Conservation (phyloP, 1,140 invertebrate species). For the Ostrea edulis region DNA sequence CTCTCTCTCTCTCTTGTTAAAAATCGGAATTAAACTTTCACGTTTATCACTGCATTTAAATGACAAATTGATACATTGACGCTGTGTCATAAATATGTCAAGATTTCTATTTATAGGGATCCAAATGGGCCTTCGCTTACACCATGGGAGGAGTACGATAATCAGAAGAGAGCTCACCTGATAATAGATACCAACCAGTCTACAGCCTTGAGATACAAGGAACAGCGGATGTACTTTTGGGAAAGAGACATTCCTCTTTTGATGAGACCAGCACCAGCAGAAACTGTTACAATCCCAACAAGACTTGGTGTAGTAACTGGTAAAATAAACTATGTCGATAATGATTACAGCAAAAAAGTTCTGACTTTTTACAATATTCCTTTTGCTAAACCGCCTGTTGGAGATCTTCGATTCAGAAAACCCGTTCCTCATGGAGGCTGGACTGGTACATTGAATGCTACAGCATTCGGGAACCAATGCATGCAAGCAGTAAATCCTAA, state of each 20-base stretch:
- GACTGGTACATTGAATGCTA: conserved; percentile 25
- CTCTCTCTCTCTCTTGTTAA: too few species aligned
- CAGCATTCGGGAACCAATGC: background rate
- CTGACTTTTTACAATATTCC: conserved; percentile 41
- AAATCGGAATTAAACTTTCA: too few species aligned
- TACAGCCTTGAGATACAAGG: background rate
- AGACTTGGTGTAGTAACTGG: background rate
- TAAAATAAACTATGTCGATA: background rate
- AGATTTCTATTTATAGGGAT: background rate
- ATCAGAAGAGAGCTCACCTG: background rate
- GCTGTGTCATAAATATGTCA: background rate
- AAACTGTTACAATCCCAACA: background rate
- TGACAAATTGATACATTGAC: background rate
- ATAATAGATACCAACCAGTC: background rate
- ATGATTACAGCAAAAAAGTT: background rate
- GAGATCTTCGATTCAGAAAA: conserved; percentile 42
- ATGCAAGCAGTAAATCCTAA: background rate
- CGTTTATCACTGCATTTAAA: background rate
- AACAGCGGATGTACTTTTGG: background rate
- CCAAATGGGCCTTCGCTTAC: background rate
- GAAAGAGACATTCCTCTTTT: background rate
- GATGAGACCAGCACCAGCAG: background rate
- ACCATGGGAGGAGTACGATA: conserved; percentile 50
- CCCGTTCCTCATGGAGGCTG: conserved; percentile 16
- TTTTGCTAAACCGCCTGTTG: conserved; percentile 50